phyloP scores from a whole-genome alignment of 2,113 vertebrate genomes.

The Rhizomys pruinosus region DNA sequence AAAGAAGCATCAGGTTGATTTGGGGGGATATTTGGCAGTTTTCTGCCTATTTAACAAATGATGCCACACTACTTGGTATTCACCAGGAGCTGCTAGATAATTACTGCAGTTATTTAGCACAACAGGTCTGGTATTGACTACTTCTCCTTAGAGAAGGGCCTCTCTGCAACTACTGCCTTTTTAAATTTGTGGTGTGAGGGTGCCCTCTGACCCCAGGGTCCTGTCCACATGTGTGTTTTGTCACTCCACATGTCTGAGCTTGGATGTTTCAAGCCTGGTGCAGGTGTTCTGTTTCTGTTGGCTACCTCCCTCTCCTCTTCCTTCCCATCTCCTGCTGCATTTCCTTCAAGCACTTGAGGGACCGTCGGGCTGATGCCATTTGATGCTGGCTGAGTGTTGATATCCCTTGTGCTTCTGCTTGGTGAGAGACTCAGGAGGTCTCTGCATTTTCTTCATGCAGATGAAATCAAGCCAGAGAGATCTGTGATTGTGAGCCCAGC shows the following conservation, averaged over 20 bases:
- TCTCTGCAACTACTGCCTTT: fast-evolving
- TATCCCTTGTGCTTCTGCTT: background rate
- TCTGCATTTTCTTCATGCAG: constrained; percentile 75
- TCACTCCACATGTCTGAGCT: background rate
- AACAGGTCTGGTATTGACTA: background rate
- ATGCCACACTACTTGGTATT: background rate
- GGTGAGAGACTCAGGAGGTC: background rate
- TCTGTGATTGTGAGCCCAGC: constrained; percentile 87
- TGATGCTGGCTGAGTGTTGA: background rate
- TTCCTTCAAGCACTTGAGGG: background rate
- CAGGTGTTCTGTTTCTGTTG: background rate
- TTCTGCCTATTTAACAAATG: constrained; percentile 12
- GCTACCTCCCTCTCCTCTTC: background rate
- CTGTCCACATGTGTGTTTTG: background rate
- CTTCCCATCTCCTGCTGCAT: background rate
- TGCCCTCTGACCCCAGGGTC: background rate
- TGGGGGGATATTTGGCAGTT: background rate
- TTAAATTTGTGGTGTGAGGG: background rate
- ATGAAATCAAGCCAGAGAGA: background rate
- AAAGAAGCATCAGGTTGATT: constrained; percentile 34
- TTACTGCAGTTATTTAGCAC: background rate
- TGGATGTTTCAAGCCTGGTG: background rate
- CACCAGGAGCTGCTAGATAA: background rate
- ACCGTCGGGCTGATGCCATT: background rate
- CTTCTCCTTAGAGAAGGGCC: background rate